phyloP scores from a whole-genome alignment of 2,888 invertebrate species.

The Caenorhabditis afra region DNA sequence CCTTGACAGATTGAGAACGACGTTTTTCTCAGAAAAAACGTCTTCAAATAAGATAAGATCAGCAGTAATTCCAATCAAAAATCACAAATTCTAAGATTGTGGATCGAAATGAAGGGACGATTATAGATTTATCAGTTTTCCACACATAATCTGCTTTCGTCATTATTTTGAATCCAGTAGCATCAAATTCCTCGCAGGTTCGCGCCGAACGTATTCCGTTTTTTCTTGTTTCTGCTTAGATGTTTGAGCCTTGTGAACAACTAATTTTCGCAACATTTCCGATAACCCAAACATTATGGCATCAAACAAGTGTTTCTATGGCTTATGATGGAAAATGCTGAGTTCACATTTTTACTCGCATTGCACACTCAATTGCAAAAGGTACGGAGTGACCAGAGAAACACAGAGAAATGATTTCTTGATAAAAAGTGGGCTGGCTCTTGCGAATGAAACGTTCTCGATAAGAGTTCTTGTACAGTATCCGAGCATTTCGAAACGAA shows the following conservation, averaged over 20 bases:
- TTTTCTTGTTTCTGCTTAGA: no score
- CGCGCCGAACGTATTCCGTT: no score
- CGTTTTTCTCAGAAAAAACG: no score
- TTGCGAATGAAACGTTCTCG: conserved; percentile 27
- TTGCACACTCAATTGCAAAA: conserved; percentile 7
- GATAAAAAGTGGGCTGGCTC: conserved; percentile 30
- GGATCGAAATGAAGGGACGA: no score
- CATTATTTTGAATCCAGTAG: no score
- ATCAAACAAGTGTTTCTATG: conserved; percentile 15
- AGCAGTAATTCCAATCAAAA: no score
- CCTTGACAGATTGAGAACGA: no score
- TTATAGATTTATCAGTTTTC: no score
- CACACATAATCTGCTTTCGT: no score
- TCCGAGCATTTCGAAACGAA: neutral
- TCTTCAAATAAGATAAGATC: no score
- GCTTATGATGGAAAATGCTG: conserved; percentile 39
- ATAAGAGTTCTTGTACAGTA: conserved; percentile 40
- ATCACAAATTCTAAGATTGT: no score
- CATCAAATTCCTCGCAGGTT: no score
- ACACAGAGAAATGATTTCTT: conserved; percentile 33
- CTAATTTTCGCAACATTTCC: conserved; percentile 6
- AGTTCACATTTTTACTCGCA: conserved; percentile 32
- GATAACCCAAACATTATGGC: neutral
- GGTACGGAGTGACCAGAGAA: conserved; percentile 40
- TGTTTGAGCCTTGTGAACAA: conserved; percentile 26